Base-by-base conservation (phyloP, 2,797 vertebrate genomes). In the Cyprinella venusta region DNA sequence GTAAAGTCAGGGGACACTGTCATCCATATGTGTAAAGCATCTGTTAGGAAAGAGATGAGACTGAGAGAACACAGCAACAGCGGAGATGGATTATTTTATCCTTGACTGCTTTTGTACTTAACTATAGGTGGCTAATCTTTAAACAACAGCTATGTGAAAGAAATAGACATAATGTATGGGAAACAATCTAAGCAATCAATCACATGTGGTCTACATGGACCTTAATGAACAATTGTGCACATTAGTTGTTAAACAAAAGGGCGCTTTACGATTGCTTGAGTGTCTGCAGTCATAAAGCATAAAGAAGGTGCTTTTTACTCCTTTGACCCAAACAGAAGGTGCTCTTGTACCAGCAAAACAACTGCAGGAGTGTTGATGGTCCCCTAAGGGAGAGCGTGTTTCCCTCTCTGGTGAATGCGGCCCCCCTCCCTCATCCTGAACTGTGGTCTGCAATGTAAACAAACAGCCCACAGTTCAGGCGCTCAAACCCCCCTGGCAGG, bases 261-360 rank as follows among this genome's bases (percentile, higher is more conserved):
- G 26, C 26, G 56, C 71, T 86, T 86, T 59, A 82, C 13, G 79
- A 65, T 52, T 80, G 45, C 40, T n/a, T 42, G 56, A 68, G 78
- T n/a, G 48, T 33, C 12, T 36, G n/a, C 42, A 67, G 79, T 71
- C 72, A 86, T 83, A 87, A 86, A 79, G 84, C 82, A 87, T 82
- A 89, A 87, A 88, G 72, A 79, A 67, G 76, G 45, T 30, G 80
- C 68, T 86, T 89, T 88, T 87, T 54, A 72, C 83, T 76, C 50
- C 82, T 79, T 54, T 30, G 75, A 79, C 72, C 69, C 78, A 86
- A 84, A 89, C 87, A 89, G 86, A 87, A 83, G 86, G 85, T 80
- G 78, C 82, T 87, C 86, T 88, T 88, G 80, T 88, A 83, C 63
- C 72, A 83, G 82, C 74, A 76, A 77, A 82, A 89, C 88, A 88